Conservation (phyloP, 2,888 invertebrate species). For the Pseudococcus viburni region DNA sequence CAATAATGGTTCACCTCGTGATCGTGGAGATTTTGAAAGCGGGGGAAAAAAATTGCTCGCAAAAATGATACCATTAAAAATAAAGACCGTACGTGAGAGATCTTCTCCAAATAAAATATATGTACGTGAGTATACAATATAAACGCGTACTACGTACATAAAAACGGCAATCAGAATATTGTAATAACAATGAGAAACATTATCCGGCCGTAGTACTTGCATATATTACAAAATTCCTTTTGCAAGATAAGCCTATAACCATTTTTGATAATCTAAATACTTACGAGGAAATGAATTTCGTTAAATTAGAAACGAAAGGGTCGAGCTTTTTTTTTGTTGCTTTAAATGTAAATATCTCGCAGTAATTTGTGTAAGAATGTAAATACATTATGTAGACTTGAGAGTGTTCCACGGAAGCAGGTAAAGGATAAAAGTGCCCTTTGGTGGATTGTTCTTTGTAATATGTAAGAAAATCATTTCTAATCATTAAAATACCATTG, state of each 20-base stretch:
- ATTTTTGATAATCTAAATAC: constrained; percentile 3
- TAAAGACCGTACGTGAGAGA: constrained; percentile 50
- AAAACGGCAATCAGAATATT: neutral
- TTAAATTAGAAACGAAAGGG: neutral
- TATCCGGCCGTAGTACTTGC: neutral
- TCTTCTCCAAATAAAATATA: neutral
- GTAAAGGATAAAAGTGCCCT: too few species aligned
- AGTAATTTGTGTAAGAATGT: too few species aligned
- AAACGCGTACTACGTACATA: neutral
- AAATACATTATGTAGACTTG: too few species aligned
- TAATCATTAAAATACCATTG: too few species aligned
- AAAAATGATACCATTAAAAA: constrained; percentile 36
- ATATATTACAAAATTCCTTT: constrained; percentile 10
- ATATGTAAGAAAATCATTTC: too few species aligned
- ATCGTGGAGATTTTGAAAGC: neutral
- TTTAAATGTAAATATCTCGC: neutral
- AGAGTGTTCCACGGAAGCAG: too few species aligned
- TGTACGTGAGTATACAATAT: constrained; percentile 24
- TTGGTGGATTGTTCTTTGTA: too few species aligned
- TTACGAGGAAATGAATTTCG: neutral
- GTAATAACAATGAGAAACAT: constrained; percentile 7
- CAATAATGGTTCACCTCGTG: constrained; percentile 2
- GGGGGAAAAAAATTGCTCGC: neutral
- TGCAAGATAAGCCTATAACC: constrained; percentile 10
- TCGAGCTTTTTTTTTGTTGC: neutral